phyloP scores from a whole-genome alignment of 2,888 invertebrate genomes.

The Drosophila subquinaria region DNA sequence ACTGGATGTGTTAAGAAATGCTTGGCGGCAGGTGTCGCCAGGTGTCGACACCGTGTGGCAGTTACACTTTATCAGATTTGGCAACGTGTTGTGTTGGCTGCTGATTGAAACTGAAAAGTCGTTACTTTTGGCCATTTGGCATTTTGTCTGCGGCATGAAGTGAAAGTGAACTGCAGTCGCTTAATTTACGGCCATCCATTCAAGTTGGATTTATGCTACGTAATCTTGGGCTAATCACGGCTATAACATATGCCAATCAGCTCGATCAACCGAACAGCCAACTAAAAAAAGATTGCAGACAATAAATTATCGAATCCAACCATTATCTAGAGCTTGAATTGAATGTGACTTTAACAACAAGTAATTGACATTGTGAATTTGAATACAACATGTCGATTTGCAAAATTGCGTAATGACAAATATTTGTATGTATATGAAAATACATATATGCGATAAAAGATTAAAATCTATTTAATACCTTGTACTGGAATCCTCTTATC shows the following conservation, averaged over 20 bases:
- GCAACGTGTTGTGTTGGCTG: slow-evolving; percentile 40
- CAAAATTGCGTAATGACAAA: not conserved
- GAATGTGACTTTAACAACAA: slow-evolving; percentile 25
- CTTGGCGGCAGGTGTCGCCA: slow-evolving; percentile 63
- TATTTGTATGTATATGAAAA: too few species aligned
- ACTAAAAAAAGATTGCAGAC: not conserved
- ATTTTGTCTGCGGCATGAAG: slow-evolving; percentile 51
- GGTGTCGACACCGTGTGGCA: slow-evolving; percentile 55
- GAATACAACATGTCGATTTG: not conserved
- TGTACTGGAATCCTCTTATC: too few species aligned
- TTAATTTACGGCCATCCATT: slow-evolving; percentile 62
- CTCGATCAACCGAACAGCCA: slow-evolving; percentile 9
- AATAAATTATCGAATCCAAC: slow-evolving; percentile 30
- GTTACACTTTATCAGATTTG: slow-evolving; percentile 53
- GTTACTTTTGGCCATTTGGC: slow-evolving; percentile 43
- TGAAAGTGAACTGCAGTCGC: slow-evolving; percentile 59
- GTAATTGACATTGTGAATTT: slow-evolving; percentile 11
- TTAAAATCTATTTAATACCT: too few species aligned
- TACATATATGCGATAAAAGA: too few species aligned
- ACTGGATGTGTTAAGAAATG: slow-evolving; percentile 56
- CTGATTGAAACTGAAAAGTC: slow-evolving; percentile 72
- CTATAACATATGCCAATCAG: slow-evolving; percentile 64
- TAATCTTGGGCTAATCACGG: slow-evolving; percentile 58
- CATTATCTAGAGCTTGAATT: slow-evolving; percentile 8
- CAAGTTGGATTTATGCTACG: slow-evolving; percentile 10